Conservation (phyloP, 2,797 vertebrate genomes). For the Typhlichthys eigenmanni region DNA sequence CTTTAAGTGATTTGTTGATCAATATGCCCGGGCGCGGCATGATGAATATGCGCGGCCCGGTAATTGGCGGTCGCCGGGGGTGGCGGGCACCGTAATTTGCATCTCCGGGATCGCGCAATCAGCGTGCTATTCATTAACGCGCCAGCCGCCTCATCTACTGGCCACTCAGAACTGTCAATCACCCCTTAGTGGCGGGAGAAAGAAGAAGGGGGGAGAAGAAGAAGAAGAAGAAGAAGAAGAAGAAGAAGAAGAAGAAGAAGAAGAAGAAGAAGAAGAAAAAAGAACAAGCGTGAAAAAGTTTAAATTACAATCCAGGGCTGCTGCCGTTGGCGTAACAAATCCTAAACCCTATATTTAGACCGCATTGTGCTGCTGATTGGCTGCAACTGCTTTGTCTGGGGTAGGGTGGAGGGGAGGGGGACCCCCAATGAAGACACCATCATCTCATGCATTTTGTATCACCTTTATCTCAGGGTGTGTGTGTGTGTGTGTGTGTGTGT, state of each 20-base stretch:
- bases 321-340: conserved; percentile 79
- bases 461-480: conserved; percentile 67
- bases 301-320: conserved; percentile 81
- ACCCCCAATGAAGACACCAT: conserved; percentile 75
- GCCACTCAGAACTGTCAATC: conserved; percentile 98
- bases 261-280: conserved; percentile 12
- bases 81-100: conserved; percentile 98
- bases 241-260: neutral
- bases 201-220: neutral
- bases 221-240: neutral
- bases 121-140: conserved; percentile 99
- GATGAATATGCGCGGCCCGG: conserved; percentile 97
- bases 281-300: conserved; percentile 81
- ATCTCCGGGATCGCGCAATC: conserved; percentile 99
- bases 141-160: conserved; percentile 97
- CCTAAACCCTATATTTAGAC: conserved; percentile 81
- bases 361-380: conserved; percentile 77
- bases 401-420: conserved; percentile 58
- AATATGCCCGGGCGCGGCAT: conserved; percentile 90
- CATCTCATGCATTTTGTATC: conserved; percentile 75
- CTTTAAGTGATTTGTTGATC: conserved; percentile 85
- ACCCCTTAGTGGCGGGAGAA: conserved; percentile 77
- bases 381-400: conserved; percentile 71
- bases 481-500: conserved; percentile 5
- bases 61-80: conserved; percentile 98